Percentiles rank a stretch among this genome's conserved stretches.
These are phyloP conservation scores for Ammodytes marinus DNA, from an alignment of 2,113 vertebrate genomes.

Conservation along the genomic window DNA sequence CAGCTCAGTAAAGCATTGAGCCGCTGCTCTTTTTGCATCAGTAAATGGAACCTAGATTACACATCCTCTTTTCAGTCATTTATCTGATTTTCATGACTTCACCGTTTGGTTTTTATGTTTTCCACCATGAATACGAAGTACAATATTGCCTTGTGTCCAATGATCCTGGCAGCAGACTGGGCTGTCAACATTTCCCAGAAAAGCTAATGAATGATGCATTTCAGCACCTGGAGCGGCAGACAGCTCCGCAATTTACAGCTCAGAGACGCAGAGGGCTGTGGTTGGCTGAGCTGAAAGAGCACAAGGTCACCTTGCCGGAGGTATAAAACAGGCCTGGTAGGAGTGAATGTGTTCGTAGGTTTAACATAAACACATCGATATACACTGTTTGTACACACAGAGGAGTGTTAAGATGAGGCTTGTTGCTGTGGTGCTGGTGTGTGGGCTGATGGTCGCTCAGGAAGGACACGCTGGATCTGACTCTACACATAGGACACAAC, in stretches of 20 bases:
- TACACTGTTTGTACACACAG: not conserved
- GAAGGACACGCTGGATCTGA: constrained; percentile 49
- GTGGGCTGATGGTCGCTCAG: constrained; percentile 59
- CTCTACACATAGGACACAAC: constrained; percentile 47
- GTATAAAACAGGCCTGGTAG: constrained; percentile 60
- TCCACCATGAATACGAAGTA: not conserved
- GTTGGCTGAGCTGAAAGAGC: constrained; percentile 62
- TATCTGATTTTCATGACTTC: not conserved
- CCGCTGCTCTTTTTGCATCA: not conserved
- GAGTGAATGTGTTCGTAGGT: not conserved
- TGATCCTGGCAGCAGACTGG: not conserved
- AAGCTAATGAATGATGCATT: constrained; percentile 68
- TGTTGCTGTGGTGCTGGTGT: constrained; percentile 70
- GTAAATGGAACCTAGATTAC: not conserved
- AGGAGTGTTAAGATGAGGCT: constrained; percentile 65
- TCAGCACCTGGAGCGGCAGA: constrained; percentile 33
- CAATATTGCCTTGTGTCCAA: not conserved
- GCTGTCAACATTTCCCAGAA: constrained; percentile 68
- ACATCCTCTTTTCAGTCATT: not conserved
- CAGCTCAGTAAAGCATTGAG: not conserved
- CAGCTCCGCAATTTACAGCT: constrained; percentile 49
- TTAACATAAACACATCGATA: not conserved
- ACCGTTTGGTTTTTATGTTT: not conserved
- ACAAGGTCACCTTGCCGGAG: constrained; percentile 54
- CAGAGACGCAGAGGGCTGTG: constrained; percentile 14